These are phyloP conservation scores for Jaculus jaculus DNA, from an alignment of 2,113 vertebrate species.

Conservation along the genomic window DNA sequence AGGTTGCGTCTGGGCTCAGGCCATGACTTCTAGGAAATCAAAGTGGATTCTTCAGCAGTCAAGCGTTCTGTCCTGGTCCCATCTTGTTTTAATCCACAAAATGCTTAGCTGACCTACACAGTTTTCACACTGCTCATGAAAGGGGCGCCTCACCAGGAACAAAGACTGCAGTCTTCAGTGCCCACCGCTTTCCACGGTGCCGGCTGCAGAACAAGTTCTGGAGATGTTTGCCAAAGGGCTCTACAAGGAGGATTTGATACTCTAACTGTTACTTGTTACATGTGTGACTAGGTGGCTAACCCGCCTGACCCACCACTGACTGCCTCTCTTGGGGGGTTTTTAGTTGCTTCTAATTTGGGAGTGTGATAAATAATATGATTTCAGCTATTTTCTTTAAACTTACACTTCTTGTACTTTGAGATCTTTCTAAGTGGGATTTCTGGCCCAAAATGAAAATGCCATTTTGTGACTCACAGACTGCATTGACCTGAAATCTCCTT, in stretches of 20 bases:
- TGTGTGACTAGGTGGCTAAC: background rate
- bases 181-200: background rate
- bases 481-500: background rate
- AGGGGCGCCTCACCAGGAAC: background rate
- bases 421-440: background rate
- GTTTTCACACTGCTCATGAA: background rate
- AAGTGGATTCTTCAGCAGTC: background rate
- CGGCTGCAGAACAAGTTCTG: background rate
- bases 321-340: background rate
- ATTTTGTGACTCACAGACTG: background rate
- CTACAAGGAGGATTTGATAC: background rate
- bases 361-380: background rate
- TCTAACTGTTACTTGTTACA: background rate
- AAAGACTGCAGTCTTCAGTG: background rate
- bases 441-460: background rate
- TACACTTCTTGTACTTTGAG: background rate
- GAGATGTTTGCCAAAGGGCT: background rate
- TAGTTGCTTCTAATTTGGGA: background rate
- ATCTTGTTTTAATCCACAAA: background rate
- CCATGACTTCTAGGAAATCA: background rate
- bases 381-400: background rate
- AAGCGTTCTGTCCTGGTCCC: background rate
- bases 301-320: background rate
- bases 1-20: background rate
- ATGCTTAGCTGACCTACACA: background rate